These are phyloP conservation scores for Fistularia commersonii DNA, from an alignment of 2,797 vertebrate species.

Conservation along the genomic window DNA sequence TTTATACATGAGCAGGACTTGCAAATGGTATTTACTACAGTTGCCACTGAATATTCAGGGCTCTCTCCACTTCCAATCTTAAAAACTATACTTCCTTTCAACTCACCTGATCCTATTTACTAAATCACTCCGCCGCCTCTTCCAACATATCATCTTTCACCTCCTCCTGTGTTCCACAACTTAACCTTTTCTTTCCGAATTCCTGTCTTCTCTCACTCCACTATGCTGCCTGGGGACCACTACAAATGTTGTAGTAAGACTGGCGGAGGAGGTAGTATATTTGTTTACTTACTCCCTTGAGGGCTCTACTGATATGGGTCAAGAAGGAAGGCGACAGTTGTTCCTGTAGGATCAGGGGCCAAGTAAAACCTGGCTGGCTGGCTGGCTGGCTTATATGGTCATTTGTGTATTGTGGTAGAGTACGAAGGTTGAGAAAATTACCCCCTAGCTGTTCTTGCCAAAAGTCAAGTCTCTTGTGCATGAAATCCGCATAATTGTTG, in stretches of 20 bases:
- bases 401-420: constrained; percentile 1
- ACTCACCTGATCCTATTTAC: background rate
- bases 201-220: constrained; percentile 2
- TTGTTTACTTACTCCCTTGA: constrained; percentile 54
- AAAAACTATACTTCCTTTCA: background rate
- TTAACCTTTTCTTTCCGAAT: constrained; percentile 18
- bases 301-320: constrained; percentile 55
- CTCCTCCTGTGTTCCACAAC: background rate
- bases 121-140: background rate
- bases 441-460: constrained; percentile 33
- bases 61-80: background rate
- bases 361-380: constrained; percentile 54
- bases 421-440: constrained; percentile 35
- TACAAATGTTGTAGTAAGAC: constrained; percentile 16
- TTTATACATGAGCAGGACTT: too few relatives aligned
- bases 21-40: too few relatives aligned
- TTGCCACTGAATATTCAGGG: too few relatives aligned
- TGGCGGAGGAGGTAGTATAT: constrained; percentile 13
- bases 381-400: constrained; percentile 39
- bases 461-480: constrained; percentile 13
- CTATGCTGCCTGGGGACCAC: constrained; percentile 1
- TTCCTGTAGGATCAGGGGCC: constrained; percentile 51
- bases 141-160: constrained; percentile 8
- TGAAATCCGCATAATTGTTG: constrained; percentile 8
- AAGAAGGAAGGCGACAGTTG: constrained; percentile 68